A percentile compares a stretch with the other conserved stretches of the same genome.
Evolutionary conservation across 2,797 vertebrate genomes (phyloP).

Genomic region (Podargus strigoides): DNA sequence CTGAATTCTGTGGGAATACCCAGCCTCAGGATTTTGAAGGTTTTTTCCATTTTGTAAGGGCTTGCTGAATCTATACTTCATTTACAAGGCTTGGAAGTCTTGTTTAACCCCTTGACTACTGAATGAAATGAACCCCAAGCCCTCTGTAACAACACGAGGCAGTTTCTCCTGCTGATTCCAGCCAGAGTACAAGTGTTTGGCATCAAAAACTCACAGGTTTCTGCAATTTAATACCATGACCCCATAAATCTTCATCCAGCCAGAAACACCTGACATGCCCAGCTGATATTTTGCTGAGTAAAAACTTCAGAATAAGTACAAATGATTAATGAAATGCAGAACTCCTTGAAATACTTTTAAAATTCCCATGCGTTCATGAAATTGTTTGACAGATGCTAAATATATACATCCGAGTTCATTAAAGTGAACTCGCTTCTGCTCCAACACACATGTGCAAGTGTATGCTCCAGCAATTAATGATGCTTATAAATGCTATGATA

Average conservation of each 20-base stretch:
- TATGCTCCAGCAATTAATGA: neutral
- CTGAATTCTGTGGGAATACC: neutral
- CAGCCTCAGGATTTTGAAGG: neutral
- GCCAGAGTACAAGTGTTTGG: neutral
- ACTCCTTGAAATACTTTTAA: neutral
- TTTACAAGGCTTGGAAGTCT: neutral
- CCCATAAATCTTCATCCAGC: neutral
- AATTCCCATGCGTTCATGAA: neutral
- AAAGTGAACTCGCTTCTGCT: neutral
- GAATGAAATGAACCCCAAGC: neutral
- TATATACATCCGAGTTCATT: neutral
- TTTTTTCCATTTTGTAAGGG: neutral
- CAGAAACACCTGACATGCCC: neutral
- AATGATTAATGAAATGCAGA: neutral
- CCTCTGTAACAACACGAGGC: fast-evolving
- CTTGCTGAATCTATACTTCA: neutral
- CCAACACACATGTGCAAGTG: neutral
- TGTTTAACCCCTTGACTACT: neutral
- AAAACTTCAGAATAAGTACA: neutral
- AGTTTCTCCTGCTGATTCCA: neutral
- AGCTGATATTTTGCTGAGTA: neutral
- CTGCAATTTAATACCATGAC: neutral
- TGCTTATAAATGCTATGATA: neutral
- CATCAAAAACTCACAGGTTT: neutral
- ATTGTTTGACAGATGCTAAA: neutral